Percentiles rank a stretch among this genome's conserved stretches.
Evolutionary conservation across 1,140 invertebrate species (phyloP).

Genomic region (Calliopsis andreniformis): DNA sequence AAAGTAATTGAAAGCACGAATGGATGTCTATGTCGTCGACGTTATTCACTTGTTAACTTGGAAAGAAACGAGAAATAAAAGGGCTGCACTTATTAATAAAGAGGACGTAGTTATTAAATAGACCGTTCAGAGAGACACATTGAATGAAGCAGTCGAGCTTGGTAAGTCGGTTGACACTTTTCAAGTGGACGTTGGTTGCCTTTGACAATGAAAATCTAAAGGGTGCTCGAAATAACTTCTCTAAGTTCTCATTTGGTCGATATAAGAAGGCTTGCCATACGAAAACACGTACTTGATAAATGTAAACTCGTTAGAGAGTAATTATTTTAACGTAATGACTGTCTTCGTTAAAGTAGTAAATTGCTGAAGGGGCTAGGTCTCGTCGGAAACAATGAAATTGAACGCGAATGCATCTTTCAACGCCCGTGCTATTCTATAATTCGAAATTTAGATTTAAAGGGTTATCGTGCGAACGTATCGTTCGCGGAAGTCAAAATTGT

Average conservation of each 20-base stretch:
- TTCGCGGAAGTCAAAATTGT: neutral
- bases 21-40: neutral
- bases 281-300: neutral
- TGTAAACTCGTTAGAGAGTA: neutral
- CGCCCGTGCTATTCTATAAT: neutral
- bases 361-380: neutral
- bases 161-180: too few species aligned
- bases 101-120: neutral
- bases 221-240: neutral
- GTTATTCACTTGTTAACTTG: too few species aligned
- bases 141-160: too few species aligned
- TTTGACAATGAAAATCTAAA: slow-evolving; percentile 10
- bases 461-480: too few species aligned
- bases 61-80: neutral
- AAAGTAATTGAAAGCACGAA: neutral
- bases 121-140: neutral
- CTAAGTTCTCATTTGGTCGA: neutral
- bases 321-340: neutral
- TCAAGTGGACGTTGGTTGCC: too few species aligned
- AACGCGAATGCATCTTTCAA: neutral
- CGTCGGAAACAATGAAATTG: neutral
- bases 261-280: neutral
- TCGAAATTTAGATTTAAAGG: neutral
- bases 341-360: neutral
- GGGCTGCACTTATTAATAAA: neutral